phyloP scores from a whole-genome alignment of 1,140 invertebrate genomes.

The Bicyclus anynana region DNA sequence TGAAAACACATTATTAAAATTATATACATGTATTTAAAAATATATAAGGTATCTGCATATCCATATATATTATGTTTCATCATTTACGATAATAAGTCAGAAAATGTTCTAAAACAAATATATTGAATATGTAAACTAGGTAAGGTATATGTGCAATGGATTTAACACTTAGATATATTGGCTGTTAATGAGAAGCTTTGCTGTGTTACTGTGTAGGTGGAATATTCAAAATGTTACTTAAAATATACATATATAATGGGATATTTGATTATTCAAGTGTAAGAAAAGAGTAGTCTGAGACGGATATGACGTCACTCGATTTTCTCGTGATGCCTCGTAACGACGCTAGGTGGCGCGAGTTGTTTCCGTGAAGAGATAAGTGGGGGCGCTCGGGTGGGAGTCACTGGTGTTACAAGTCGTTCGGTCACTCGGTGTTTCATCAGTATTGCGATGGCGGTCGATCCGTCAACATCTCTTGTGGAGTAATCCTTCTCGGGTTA shows the following conservation, averaged over 20 bases:
- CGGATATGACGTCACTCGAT: too few relatives aligned
- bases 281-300: too few relatives aligned
- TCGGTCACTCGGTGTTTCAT: too few relatives aligned
- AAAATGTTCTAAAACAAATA: neutral
- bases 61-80: neutral
- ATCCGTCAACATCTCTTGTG: too few relatives aligned
- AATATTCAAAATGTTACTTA: neutral
- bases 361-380: too few relatives aligned
- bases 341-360: too few relatives aligned
- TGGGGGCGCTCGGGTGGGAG: too few relatives aligned
- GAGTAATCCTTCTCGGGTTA: too few relatives aligned
- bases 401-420: too few relatives aligned
- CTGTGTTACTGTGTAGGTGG: slow-evolving; percentile 6
- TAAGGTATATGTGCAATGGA: slow-evolving; percentile 7
- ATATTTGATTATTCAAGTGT: too few relatives aligned
- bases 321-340: too few relatives aligned
- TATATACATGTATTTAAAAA: neutral
- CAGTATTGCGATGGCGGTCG: too few relatives aligned
- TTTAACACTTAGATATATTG: neutral
- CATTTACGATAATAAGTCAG: neutral
- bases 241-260: slow-evolving; percentile 17
- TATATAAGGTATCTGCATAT: neutral
- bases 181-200: slow-evolving; percentile 20
- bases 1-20: neutral
- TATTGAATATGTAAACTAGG: slow-evolving; percentile 1